These are phyloP conservation scores for Nymphalis io DNA, from an alignment of 1,140 invertebrate genomes.

Conservation along the genomic window DNA sequence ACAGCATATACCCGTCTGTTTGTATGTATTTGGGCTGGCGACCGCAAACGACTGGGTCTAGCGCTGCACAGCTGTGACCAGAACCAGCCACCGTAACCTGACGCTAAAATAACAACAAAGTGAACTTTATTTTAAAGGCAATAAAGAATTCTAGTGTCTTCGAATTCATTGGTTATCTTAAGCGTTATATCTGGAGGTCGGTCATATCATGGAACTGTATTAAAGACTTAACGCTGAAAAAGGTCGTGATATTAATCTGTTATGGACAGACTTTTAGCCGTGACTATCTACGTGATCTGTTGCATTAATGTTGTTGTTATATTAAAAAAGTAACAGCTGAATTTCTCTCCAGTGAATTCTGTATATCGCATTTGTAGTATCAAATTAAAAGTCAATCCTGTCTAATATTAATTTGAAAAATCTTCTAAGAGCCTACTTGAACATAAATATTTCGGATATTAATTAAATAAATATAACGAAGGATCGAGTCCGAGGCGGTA, in stretches of 20 bases:
- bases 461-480: no score
- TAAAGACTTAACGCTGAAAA: slow-evolving; percentile 34
- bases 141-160: neutral
- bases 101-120: neutral
- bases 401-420: no score
- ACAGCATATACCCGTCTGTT: slow-evolving; percentile 32
- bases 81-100: slow-evolving; percentile 18
- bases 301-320: neutral
- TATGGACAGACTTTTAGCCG: neutral
- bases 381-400: no score
- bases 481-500: no score
- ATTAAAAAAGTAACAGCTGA: neutral
- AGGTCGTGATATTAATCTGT: slow-evolving; percentile 17
- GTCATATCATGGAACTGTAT: slow-evolving; percentile 38
- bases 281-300: neutral
- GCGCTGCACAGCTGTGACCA: slow-evolving; percentile 45
- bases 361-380: no score
- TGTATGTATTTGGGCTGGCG: slow-evolving; percentile 45
- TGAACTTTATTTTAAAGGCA: slow-evolving; percentile 10
- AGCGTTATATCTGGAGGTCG: slow-evolving; percentile 35
- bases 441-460: no score
- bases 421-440: no score
- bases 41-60: slow-evolving; percentile 48
- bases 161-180: slow-evolving; percentile 32
- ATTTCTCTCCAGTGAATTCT: no score